Evolutionary conservation across 2,888 invertebrate species (phyloP).

Genomic region (Eristalis arbustorum): DNA sequence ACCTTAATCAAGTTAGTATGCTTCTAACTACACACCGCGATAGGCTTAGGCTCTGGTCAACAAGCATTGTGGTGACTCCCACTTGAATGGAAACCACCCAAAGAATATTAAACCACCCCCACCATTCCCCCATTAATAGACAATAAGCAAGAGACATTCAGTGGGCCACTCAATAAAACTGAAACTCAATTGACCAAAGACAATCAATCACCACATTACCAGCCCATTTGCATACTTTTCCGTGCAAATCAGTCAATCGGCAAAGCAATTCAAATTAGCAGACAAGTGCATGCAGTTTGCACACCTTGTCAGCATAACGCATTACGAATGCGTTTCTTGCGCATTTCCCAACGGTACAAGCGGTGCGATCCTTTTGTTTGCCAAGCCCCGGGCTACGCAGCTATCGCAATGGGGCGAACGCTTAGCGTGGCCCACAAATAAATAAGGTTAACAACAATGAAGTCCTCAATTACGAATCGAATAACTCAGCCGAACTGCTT

Average conservation of each 20-base stretch:
- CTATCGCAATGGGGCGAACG: slow-evolving; percentile 18
- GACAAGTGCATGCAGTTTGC: slow-evolving; percentile 16
- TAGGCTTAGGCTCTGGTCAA: too few species aligned
- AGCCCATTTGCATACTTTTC: not conserved
- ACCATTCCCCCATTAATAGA: not conserved
- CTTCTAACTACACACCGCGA: too few species aligned
- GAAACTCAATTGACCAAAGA: not conserved
- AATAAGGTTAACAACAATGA: slow-evolving; percentile 57
- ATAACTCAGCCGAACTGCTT: slow-evolving; percentile 11
- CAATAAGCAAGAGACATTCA: not conserved
- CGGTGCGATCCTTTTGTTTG: slow-evolving; percentile 32
- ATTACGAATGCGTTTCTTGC: slow-evolving; percentile 14
- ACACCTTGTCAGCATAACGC: slow-evolving; percentile 7
- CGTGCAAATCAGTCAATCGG: not conserved
- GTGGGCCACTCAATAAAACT: not conserved
- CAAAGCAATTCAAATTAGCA: not conserved
- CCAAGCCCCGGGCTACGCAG: slow-evolving; percentile 31
- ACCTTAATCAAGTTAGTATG: too few species aligned
- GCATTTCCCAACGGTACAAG: slow-evolving; percentile 28
- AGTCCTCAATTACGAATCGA: slow-evolving; percentile 37
- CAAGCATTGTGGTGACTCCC: too few species aligned
- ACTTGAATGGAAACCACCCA: too few species aligned
- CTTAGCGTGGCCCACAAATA: slow-evolving; percentile 49
- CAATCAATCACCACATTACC: not conserved
- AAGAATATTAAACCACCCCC: not conserved